These are phyloP conservation scores for Agapornis roseicollis DNA, from an alignment of 2,113 vertebrate genomes.

Conservation along the genomic window DNA sequence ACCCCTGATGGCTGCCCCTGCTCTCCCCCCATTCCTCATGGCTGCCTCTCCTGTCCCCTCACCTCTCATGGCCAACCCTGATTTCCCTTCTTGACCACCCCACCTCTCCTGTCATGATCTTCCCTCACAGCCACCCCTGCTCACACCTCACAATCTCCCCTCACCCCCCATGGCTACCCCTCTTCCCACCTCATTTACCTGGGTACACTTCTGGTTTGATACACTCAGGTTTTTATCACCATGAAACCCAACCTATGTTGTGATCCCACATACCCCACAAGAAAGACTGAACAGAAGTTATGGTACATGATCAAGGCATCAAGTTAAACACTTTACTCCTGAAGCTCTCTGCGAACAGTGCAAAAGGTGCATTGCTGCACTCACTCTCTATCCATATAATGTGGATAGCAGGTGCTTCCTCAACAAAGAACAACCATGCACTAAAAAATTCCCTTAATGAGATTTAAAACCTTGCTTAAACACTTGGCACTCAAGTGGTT, in stretches of 20 bases:
- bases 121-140: accelerated
- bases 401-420: background rate
- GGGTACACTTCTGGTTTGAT: background rate
- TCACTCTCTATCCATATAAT: background rate
- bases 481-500: background rate
- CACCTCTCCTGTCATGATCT: background rate
- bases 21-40: no score
- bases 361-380: background rate
- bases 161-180: background rate
- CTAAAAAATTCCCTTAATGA: background rate
- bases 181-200: background rate
- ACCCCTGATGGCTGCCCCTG: no score
- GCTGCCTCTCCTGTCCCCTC: no score
- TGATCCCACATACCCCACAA: background rate
- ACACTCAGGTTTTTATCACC: background rate
- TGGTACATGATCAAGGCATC: accelerated
- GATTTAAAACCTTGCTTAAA: background rate
- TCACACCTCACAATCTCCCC: background rate
- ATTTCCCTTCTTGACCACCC: background rate
- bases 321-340: background rate
- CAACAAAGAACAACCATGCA: background rate
- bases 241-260: background rate
- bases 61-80: no score
- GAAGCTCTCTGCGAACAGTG: background rate
- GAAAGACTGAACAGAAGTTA: background rate